Base-by-base conservation (phyloP, 1,140 invertebrate species). In the Samia ricini region DNA sequence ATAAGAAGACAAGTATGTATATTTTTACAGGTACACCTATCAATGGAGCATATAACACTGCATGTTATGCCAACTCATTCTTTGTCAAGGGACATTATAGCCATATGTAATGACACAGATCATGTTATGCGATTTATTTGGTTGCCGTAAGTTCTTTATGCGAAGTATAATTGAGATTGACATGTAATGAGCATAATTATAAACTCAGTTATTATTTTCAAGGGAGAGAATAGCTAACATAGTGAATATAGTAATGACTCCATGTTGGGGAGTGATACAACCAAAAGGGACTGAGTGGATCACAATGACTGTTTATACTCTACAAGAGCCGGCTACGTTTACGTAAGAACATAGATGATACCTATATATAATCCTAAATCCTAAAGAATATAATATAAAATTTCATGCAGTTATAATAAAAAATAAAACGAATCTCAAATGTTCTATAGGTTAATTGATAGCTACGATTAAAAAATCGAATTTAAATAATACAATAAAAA, bases 171-270 rank as follows among this genome's bases (percentile, higher is more conserved):
- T 15, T 42, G 15, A 42, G n/a, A 3, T 42, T 4, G 10, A 42
- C 3, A 42, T 42, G 33, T 42, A 15, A 10, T 1, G 12, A 42
- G 12, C n/a, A 42, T 15, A 42, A 42, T 12, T 15, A 15, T 15
- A 42, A 15, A 15, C 0, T 15, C 7, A 1, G 33, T 42, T 1
- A 4, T 42, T 15, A 3, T 42, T 10, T 76, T 68, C 33, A 56
- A 89, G 88, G 4, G 88, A 90, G 66, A 79, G 88, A 66, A 85
- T 90, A 33, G 78, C 82, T n/a, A 90, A 86, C 58, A 79, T 88
- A 12, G 66, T 88, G 2, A 90, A 86, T 60, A 71, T 90, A 21
- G 83, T 85, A 19, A 88, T 88, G 83, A 88, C 84, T 12, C 88
- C 88, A 1, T 90, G 84, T 67, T 90, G 88, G 88, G 88, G 88